Base-by-base conservation (phyloP, 2,888 invertebrate species). In the Acleris holmiana region DNA sequence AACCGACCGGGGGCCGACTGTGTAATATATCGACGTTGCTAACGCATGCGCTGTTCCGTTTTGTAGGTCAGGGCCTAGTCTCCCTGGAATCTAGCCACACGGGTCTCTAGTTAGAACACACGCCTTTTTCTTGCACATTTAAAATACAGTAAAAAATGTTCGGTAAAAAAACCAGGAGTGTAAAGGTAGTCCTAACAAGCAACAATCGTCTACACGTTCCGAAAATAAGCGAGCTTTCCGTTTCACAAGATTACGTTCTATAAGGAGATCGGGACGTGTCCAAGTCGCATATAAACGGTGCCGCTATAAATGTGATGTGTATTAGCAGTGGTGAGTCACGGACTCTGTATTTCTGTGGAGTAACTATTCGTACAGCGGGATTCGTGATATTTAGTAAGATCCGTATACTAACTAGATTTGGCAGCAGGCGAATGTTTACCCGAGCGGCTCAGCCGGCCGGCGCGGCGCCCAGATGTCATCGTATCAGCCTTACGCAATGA, bases 61-160 rank as follows among this genome's bases (percentile, higher is more conserved):
- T 85, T 84, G 72, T 88, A 83, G 90, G 90, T 90, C 91, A 89
- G 84, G 91, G 91, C 84, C 79, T 84, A 85, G 88, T 85, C 85
- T 84, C 86, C 86, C 86, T 84, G 82, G 84, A 81, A 82, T 79
- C 83, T 82, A 84, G 83, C 82, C 77, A 76, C 77, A 80, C 80
- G 79, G 78, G 81, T 86, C 86, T 80, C 84, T 35, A 13, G 84
- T 80, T 80, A 81, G 82, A 83, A 78, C 80, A 76, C 71, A 81
- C 83, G 80, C 78, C 77, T 79, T 84, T 78, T 73, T 67, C 69
- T 67, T 66, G 68, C 59, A 56, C 74, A 66, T 68, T 72, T 73
- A 60, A 69, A 61, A 69, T 67, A 69, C 67, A 51, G 17, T 29
- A 40, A 67, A 70, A 68, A 74, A 78, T 82, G 80, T 56, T 59